Conservation (phyloP, 2,888 invertebrate species). For the Netelia melanura region DNA sequence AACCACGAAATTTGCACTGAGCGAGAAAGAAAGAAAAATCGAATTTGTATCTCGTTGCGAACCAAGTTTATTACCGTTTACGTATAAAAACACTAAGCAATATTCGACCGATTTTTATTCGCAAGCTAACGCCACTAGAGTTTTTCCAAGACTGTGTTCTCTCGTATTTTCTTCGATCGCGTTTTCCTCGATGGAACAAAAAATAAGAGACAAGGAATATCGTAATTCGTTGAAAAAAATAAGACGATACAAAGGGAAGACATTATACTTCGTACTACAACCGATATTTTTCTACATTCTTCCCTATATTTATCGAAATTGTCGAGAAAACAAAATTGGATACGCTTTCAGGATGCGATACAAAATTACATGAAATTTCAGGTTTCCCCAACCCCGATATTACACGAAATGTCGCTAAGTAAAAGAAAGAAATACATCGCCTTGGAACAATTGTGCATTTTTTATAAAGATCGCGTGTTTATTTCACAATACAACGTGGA, state of each 20-base stretch:
- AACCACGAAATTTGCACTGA: slow-evolving; percentile 54
- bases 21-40: neutral
- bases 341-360: neutral
- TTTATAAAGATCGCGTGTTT: neutral
- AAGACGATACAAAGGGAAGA: neutral
- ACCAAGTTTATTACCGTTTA: neutral
- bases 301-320: neutral
- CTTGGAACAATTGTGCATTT: neutral
- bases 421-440: slow-evolving; percentile 5
- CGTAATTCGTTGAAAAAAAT: too few species aligned
- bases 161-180: neutral
- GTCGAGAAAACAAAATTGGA: neutral
- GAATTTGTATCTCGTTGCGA: neutral
- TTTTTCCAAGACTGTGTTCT: neutral
- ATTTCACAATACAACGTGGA: too few species aligned
- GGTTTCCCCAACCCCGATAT: neutral
- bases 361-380: neutral
- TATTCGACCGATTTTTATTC: neutral
- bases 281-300: neutral
- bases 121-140: too few species aligned
- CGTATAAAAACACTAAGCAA: slow-evolving; percentile 2
- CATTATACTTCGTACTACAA: neutral
- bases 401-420: neutral
- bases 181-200: neutral
- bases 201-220: neutral